Base-by-base conservation (phyloP, 2,888 invertebrate species). In the Callosobruchus maculatus region DNA sequence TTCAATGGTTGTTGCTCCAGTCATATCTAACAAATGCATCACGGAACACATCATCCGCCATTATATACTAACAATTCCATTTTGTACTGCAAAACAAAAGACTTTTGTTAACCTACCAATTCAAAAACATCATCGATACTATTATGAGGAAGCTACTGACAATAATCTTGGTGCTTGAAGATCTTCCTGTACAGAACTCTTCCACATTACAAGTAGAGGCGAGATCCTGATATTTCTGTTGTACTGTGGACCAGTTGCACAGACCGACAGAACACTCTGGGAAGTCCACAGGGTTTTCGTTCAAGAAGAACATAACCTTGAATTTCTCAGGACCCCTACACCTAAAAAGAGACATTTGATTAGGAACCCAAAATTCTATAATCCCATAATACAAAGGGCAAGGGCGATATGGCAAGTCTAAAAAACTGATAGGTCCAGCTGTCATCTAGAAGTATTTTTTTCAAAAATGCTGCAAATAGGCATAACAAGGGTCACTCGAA, bases 211-310 rank as follows among this genome's bases (percentile, higher is more conserved):
- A 93, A 20, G 88, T 88, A 22, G 89, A 87, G 2, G 89, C 88
- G 0, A 91, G 82, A 0, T 88, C 85, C 1, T 89, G 88, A 77
- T 91, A 91, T 74, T 89, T 90, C 20, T 89, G 88, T 81, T 92
- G 90, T 7, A 95, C 88, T 22, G 90, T 89, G 0, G 90, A 89
- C 94, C 94, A 94, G 78, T 92, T 91, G 86, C 95, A 95, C 0
- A 95, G 90, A 0, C 95, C 95, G 0, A 93, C 93, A 9, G 91
- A 88, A 83, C 95, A 95, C n/a, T 84, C 85, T 0, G 92, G 90
- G 68, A 80, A 80, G 73, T 90, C 87, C 71, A 95, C 89, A 0
- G 92, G 91, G 70, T 90, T 89, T 84, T 95, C 95, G 82, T 94
- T 93, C 76, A 93, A 88, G 78, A 93, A 90, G 86, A 95, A 93